These are phyloP conservation scores for Aethes cnicana DNA, from an alignment of 2,888 invertebrate species.

Conservation along the genomic window DNA sequence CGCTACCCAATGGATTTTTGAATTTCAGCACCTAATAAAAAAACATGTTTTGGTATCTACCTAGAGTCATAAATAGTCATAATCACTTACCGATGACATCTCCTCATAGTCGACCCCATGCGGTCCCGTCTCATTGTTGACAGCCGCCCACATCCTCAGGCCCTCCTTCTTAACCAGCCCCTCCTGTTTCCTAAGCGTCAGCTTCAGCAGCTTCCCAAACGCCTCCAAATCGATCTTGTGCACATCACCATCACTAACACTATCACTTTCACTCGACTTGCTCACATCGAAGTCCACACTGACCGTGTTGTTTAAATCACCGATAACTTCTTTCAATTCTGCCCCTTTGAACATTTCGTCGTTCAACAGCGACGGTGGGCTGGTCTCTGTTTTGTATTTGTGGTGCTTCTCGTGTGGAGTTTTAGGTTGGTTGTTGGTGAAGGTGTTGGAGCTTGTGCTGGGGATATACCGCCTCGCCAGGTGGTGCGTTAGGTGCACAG, in stretches of 20 bases:
- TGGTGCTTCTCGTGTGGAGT: conserved; percentile 66
- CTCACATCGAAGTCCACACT: conserved; percentile 65
- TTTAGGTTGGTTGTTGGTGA: conserved; percentile 51
- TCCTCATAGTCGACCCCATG: conserved; percentile 91
- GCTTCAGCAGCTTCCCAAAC: conserved; percentile 89
- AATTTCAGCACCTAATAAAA: too few species aligned
- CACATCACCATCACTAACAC: conserved; percentile 75
- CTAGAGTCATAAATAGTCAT: too few species aligned
- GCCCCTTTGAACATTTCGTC: conserved; percentile 75
- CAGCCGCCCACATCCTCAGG: conserved; percentile 91
- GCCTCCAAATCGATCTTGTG: conserved; percentile 88
- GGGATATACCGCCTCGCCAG: conserved; percentile 68
- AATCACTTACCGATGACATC: conserved; percentile 85
- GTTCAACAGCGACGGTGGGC: conserved; percentile 66
- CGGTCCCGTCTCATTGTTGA: conserved; percentile 88
- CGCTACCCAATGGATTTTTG: too few species aligned
- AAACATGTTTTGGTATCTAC: too few species aligned
- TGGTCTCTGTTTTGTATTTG: conserved; percentile 58
- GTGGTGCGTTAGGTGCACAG: conserved; percentile 88
- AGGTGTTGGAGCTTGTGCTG: conserved; percentile 54
- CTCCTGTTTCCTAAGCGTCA: conserved; percentile 88
- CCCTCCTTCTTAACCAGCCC: conserved; percentile 90
- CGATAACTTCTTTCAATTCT: conserved; percentile 63
- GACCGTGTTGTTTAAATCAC: conserved; percentile 71
- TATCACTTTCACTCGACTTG: conserved; percentile 52